These are phyloP conservation scores for Plutomurus gul DNA, from an alignment of 1,140 invertebrate species.

Conservation along the genomic window DNA sequence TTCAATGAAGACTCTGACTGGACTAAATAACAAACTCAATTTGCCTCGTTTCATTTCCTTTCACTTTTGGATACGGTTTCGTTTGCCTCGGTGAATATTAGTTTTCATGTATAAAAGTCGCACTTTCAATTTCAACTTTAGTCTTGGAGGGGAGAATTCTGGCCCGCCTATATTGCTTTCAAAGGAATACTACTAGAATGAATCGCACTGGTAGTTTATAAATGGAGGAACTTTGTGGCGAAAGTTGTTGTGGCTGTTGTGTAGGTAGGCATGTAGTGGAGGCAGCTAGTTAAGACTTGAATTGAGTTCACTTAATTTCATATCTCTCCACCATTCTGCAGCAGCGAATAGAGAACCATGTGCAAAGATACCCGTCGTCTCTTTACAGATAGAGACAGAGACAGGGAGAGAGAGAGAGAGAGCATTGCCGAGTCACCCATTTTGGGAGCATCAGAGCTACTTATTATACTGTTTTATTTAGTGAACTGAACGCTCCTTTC, in stretches of 20 bases:
- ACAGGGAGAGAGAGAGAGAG: neutral
- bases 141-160: neutral
- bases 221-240: constrained; percentile 12
- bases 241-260: neutral
- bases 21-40: constrained; percentile 3
- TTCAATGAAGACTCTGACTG: constrained; percentile 13
- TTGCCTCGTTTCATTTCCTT: neutral
- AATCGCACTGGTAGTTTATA: constrained; percentile 7
- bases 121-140: constrained; percentile 28
- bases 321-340: no score
- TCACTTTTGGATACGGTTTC: constrained; percentile 1
- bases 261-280: neutral
- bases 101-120: neutral
- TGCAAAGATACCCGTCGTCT: no score
- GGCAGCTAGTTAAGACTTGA: neutral
- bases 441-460: neutral
- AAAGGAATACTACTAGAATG: constrained; percentile 22
- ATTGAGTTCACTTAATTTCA: neutral
- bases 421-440: constrained; percentile 18
- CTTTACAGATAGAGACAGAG: no score
- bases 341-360: no score
- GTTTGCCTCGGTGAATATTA: constrained; percentile 16
- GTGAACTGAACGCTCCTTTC: neutral
- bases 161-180: neutral
- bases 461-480: constrained; percentile 11